phyloP scores from a whole-genome alignment of 2,888 invertebrate genomes.

The Smittia aterrima region DNA sequence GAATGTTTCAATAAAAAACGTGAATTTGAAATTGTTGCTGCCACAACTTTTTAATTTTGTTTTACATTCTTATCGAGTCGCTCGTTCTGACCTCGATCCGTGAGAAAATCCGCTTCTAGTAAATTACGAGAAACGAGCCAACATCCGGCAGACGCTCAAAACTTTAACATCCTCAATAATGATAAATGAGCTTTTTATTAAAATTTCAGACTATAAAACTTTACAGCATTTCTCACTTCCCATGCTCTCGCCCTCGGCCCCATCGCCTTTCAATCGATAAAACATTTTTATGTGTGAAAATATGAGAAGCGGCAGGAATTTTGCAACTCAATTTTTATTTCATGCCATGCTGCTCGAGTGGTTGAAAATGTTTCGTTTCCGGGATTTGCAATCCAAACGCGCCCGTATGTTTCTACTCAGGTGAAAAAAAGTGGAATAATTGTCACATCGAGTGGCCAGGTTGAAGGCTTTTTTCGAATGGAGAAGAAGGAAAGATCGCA shows the following conservation, averaged over 20 bases:
- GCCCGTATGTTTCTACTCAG: not conserved
- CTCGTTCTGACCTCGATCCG: too few relatives aligned
- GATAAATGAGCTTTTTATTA: slow-evolving; percentile 39
- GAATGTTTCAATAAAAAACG: not conserved
- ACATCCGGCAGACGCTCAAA: slow-evolving; percentile 23
- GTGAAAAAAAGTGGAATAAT: too few relatives aligned
- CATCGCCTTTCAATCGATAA: slow-evolving; percentile 25
- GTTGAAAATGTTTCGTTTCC: not conserved
- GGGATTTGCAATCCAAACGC: not conserved
- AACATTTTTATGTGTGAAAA: slow-evolving; percentile 23
- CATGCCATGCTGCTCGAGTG: not conserved
- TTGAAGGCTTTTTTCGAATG: not conserved
- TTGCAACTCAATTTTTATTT: slow-evolving; percentile 4
- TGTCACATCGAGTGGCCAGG: too few relatives aligned
- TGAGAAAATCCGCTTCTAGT: not conserved
- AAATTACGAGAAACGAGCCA: slow-evolving; percentile 36
- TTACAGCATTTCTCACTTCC: slow-evolving; percentile 5
- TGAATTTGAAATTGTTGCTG: slow-evolving; percentile 2
- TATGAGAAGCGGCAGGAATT: not conserved
- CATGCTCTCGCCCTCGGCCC: not conserved
- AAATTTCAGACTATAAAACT: slow-evolving; percentile 31
- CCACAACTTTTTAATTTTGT: not conserved
- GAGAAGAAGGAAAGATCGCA: not conserved
- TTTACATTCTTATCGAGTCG: not conserved
- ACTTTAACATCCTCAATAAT: slow-evolving; percentile 41